A percentile compares a stretch with the other conserved stretches of the same genome.
Conservation (phyloP, 1,140 invertebrate genomes). For the Pantala flavescens region DNA sequence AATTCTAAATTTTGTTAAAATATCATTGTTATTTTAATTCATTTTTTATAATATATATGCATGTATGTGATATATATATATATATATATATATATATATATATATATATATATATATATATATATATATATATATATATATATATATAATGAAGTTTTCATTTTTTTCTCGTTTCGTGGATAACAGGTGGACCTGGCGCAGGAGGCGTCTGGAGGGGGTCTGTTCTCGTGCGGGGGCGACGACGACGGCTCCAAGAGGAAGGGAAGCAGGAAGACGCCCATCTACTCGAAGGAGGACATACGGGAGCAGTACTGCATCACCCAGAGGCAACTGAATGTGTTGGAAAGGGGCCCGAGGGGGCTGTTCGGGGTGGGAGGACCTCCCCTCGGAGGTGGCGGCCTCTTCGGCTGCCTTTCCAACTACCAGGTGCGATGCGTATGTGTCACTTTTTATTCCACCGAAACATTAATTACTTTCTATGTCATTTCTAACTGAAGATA, state of each 20-base stretch:
- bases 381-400: conserved; percentile 38
- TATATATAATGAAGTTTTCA: not conserved
- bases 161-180: not conserved
- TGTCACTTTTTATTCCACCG: not conserved
- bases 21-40: not conserved
- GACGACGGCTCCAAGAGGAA: conserved; percentile 23
- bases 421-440: conserved; percentile 40
- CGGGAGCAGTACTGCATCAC: conserved; percentile 87
- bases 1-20: not conserved
- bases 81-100: not conserved
- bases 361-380: conserved; percentile 27
- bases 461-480: too few species aligned
- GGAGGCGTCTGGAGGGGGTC: conserved; percentile 24
- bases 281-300: conserved; percentile 83
- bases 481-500: too few species aligned
- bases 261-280: conserved; percentile 34
- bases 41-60: not conserved
- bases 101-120: not conserved
- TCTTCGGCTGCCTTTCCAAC: conserved; percentile 76
- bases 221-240: conserved; percentile 26
- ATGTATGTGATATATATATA: not conserved
- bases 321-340: conserved; percentile 71
- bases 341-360: conserved; percentile 58
- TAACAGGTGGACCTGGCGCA: conserved; percentile 24
- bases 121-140: not conserved